These are phyloP conservation scores for Setipinna tenuifilis DNA, from an alignment of 2,797 vertebrate genomes.

Conservation along the genomic window DNA sequence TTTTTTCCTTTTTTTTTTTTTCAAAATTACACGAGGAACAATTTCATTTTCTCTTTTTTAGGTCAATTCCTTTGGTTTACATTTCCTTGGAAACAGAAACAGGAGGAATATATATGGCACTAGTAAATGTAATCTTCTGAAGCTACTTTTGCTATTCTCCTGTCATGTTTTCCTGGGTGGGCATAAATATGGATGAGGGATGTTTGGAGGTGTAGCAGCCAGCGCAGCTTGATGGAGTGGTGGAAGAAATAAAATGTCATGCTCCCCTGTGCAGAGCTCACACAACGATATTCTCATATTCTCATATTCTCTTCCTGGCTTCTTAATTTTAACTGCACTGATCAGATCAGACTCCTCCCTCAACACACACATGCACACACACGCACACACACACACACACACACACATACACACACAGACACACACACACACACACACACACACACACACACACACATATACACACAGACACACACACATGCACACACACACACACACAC, in stretches of 20 bases:
- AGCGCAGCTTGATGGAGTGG: constrained; percentile 55
- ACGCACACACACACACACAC: not conserved
- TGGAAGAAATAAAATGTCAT: constrained; percentile 68
- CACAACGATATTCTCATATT: constrained; percentile 43
- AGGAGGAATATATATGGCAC: constrained; percentile 38
- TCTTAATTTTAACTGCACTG: constrained; percentile 60
- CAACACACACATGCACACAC: constrained; percentile 8
- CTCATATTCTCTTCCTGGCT: constrained; percentile 46
- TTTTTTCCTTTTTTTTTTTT: constrained; percentile 25
- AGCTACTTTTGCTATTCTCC: constrained; percentile 65
- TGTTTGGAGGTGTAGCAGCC: constrained; percentile 51
- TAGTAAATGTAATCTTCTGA: constrained; percentile 46
- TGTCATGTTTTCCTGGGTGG: constrained; percentile 48
- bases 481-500: not conserved
- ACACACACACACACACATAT: not conserved
- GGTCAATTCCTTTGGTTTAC: not conserved
- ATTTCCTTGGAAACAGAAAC: constrained; percentile 46
- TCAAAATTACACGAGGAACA: not conserved
- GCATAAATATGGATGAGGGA: constrained; percentile 69
- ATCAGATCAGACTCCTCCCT: constrained; percentile 59
- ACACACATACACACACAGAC: not conserved
- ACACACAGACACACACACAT: not conserved
- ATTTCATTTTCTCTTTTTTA: not conserved
- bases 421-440: constrained; percentile 12
- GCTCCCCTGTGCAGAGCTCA: constrained; percentile 55